Base-by-base conservation (phyloP, 1,140 invertebrate species). In the Hylaeus volcanicus region DNA sequence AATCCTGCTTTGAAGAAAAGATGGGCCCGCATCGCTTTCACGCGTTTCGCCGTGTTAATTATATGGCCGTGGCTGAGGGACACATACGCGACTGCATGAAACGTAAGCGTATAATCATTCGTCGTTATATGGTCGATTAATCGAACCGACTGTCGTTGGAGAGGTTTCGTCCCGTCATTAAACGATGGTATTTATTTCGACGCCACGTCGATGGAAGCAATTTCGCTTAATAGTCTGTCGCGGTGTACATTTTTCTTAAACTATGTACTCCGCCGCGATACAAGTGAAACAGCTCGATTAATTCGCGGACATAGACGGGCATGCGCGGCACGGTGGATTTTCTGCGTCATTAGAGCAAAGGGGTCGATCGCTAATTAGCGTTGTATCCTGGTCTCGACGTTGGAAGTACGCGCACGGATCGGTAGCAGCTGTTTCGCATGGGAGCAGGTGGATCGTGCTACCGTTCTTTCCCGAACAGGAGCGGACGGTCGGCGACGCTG, bases 371-470 rank as follows among this genome's bases (percentile, higher is more conserved):
- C 48, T 66, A 72, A 82, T 82, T 82, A 82, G 76, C 58, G 12
- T 37, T 51, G 8, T 48, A 8, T 8, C 45, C 45, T 48, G 37
- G 15, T 48, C 43, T 37, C 66, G 70, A 26, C 65, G 69, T 64
- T 63, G 45, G 9, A 60, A 45, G 61, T 39, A 55, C 72, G 72
- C 77, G 68, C 79, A n/a, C 68, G 79, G 66, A 83, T 79, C 81
- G 76, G 71, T 75, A 88, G 88, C 90, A 91, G 89, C 85, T 91
- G 90, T 89, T 88, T 80, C 81, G 77, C 53, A 41, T 74, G 26
- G 83, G 51, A 72, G 89, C 90, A 91, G 90, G 90, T 90, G 90
- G 88, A 87, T 86, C 81, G 75, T 77, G 87, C 88, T 90, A 88
- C 84, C 82, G 85, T 88, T 86, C 74, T 74, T n/a, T 58, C 5